Base-by-base conservation (phyloP, 2,888 invertebrate genomes). In the Zygaena filipendulae region DNA sequence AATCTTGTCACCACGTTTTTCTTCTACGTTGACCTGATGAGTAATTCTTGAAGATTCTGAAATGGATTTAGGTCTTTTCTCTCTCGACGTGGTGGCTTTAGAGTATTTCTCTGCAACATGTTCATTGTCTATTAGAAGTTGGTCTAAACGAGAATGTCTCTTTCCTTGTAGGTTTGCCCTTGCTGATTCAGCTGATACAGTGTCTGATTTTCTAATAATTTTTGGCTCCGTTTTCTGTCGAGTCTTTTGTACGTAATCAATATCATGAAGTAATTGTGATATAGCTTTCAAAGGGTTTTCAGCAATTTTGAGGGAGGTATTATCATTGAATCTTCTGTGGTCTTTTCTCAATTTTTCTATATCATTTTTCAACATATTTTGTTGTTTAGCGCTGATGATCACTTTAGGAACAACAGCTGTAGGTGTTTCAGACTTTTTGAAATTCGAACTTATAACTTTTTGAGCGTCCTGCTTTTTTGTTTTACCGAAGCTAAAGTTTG, bases 271-370 rank as follows among this genome's bases (percentile, higher is more conserved):
- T 22, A 77, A 38, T 43, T 72, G 67, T 13, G 75, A 70, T 42
- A 77, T 72, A 11, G 72, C 68, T 52, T 62, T 67, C 14, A 75
- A 47, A 11, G 77, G 70, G 42, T 69, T 69, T 7, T 68, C 61
- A 13, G 45, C 27, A 7, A 41, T 30, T 43, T 54, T 64, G 6
- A 13, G 13, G 3, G 36, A 29, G 27, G 46, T 36, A 33, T 42
- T 52, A 2, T 33, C 29, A 3, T 25, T 23, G n/a, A 40, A 11
- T 35, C 36, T 56, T 30, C 48, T 60, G 2, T 46, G 39, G 11
- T 55, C 50, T 39, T 46, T 59, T 32, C 49, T 62, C 11, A 18
- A 30, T 44, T 47, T 59, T 12, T 61, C 55, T 3, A 19, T 18
- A 16, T 63, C 56, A 4, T 30, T 6, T 39, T 55, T 62, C 2